phyloP scores from a whole-genome alignment of 2,797 vertebrate species.

The Pangasius sanitwongsei region DNA sequence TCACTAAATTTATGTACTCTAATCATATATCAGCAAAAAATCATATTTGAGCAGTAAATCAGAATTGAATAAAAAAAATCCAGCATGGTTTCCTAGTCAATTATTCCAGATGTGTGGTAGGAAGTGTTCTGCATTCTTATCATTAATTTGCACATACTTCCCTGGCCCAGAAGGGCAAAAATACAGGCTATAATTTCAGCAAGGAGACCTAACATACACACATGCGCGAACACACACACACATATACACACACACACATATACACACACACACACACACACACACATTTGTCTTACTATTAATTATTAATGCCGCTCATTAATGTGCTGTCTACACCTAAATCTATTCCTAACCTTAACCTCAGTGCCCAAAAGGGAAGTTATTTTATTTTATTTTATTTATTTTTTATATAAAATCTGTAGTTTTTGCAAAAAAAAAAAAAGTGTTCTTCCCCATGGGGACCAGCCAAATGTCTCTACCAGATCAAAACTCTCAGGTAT shows the following conservation, averaged over 20 bases:
- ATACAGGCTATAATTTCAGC: conserved; percentile 47
- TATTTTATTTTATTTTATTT: too few species aligned
- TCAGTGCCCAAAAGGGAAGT: not conserved
- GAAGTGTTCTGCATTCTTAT: not conserved
- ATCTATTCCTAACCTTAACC: not conserved
- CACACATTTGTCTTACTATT: not conserved
- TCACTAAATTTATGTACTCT: not conserved
- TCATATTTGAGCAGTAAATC: not conserved
- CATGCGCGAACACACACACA: not conserved
- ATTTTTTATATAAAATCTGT: not conserved
- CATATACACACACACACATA: conserved; percentile 3
- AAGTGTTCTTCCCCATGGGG: not conserved
- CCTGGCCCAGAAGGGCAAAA: conserved; percentile 13
- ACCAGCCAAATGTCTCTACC: not conserved
- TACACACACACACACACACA: not conserved
- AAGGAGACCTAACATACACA: not conserved
- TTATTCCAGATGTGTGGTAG: not conserved
- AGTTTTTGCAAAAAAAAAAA: not conserved
- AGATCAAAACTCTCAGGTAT: not conserved
- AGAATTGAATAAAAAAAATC: not conserved
- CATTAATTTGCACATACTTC: conserved; percentile 26
- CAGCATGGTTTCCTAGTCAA: too few species aligned
- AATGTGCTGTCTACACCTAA: not conserved
- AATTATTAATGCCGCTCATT: not conserved
- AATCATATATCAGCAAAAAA: not conserved